phyloP scores from a whole-genome alignment of 1,140 invertebrate genomes.

The Dysdera silvatica region DNA sequence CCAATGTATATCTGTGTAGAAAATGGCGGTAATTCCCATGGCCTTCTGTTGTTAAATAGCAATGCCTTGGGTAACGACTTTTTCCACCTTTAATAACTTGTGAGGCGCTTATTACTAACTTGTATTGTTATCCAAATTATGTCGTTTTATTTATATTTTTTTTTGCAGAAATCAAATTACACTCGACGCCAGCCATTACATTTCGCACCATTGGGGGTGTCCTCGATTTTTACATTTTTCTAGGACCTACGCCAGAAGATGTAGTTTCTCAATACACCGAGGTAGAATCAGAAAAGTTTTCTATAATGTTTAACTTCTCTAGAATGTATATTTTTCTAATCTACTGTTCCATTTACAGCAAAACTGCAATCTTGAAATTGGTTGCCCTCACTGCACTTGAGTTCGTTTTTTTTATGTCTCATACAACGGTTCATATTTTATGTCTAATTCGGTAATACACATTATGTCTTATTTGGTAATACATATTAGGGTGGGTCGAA shows the following conservation, averaged over 20 bases:
- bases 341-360: background rate
- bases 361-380: too few species aligned
- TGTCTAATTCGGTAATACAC: too few species aligned
- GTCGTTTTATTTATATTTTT: background rate
- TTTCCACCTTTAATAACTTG: background rate
- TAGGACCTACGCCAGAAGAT: conserved; percentile 33
- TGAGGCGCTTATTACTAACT: background rate
- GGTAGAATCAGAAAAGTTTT: conserved; percentile 11
- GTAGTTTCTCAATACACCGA: conserved; percentile 34
- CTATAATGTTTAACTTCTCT: background rate
- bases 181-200: conserved; percentile 32
- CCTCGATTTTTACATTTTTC: conserved; percentile 34
- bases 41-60: conserved; percentile 66
- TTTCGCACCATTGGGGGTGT: conserved; percentile 33
- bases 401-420: too few species aligned
- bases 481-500: too few species aligned
- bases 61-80: conserved; percentile 72
- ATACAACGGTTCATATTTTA: too few species aligned
- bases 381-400: too few species aligned
- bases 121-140: background rate
- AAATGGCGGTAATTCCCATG: conserved; percentile 54
- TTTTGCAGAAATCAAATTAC: conserved; percentile 29
- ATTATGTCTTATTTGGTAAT: too few species aligned
- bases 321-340: background rate
- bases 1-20: conserved; percentile 70